These are phyloP conservation scores for Coptodon bakossiorum DNA, from an alignment of 2,113 vertebrate genomes.

Conservation along the genomic window DNA sequence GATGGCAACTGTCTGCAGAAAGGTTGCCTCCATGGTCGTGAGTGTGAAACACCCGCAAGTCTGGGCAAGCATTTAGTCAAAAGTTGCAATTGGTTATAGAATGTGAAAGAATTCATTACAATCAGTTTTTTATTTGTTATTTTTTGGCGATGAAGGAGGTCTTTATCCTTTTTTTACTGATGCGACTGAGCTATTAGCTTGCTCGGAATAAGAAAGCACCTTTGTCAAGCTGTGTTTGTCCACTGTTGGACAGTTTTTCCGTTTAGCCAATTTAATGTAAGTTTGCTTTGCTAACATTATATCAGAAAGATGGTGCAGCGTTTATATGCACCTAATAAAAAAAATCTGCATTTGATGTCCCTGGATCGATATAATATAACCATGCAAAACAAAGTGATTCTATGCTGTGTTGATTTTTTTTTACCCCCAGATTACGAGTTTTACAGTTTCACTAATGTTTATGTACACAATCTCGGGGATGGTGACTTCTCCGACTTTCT, in stretches of 20 bases:
- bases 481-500: not conserved
- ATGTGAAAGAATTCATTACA: not conserved
- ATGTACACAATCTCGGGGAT: not conserved
- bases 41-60: not conserved
- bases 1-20: not conserved
- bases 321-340: not conserved
- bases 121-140: not conserved
- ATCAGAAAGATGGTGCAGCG: not conserved
- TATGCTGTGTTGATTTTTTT: not conserved
- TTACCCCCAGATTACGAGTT: not conserved
- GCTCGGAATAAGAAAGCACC: not conserved
- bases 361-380: not conserved
- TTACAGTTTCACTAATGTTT: not conserved
- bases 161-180: not conserved
- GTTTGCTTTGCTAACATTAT: not conserved
- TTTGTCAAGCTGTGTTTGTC: not conserved
- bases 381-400: not conserved
- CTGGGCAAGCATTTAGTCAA: not conserved
- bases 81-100: not conserved
- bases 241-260: not conserved
- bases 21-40: not conserved
- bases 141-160: not conserved
- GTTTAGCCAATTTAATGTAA: not conserved
- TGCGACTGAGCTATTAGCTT: not conserved
- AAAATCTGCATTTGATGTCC: not conserved